Evolutionary conservation across 2,888 invertebrate genomes (phyloP).

Genomic region (Idaea aversata): DNA sequence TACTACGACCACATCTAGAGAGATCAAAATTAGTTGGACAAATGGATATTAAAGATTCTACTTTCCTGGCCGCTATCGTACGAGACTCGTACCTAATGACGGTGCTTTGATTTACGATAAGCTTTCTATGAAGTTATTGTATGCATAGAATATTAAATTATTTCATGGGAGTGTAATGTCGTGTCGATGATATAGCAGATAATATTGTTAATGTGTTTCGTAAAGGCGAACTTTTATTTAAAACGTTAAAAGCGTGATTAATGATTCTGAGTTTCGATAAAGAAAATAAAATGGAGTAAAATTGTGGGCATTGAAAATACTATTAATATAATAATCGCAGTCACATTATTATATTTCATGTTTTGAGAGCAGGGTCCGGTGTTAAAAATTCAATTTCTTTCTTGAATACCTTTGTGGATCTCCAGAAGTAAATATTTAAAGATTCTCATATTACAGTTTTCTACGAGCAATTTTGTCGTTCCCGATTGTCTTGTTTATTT

Average conservation of each 20-base stretch:
- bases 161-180: conserved; percentile 23
- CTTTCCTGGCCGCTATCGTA: conserved; percentile 42
- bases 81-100: conserved; percentile 43
- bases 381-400: conserved; percentile 30
- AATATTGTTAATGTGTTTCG: conserved; percentile 28
- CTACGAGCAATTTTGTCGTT: conserved; percentile 25
- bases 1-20: conserved; percentile 39
- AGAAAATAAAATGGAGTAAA: not conserved
- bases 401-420: conserved; percentile 16
- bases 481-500: conserved; percentile 48
- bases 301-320: not conserved
- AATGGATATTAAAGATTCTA: conserved; percentile 47
- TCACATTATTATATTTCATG: not conserved
- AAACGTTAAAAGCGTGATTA: not conserved
- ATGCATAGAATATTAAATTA: conserved; percentile 32
- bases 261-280: not conserved
- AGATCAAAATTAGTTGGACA: conserved; percentile 49
- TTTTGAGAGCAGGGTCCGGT: conserved; percentile 16
- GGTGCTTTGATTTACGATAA: conserved; percentile 55
- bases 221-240: conserved; percentile 23
- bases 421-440: conserved; percentile 32
- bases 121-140: conserved; percentile 39
- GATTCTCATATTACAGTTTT: conserved; percentile 32
- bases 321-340: not conserved
- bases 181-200: conserved; percentile 30